A percentile compares a stretch with the other conserved stretches of the same genome.
These are phyloP conservation scores for Amphilophus citrinellus DNA, from an alignment of 2,113 vertebrate species.

Conservation along the genomic window DNA sequence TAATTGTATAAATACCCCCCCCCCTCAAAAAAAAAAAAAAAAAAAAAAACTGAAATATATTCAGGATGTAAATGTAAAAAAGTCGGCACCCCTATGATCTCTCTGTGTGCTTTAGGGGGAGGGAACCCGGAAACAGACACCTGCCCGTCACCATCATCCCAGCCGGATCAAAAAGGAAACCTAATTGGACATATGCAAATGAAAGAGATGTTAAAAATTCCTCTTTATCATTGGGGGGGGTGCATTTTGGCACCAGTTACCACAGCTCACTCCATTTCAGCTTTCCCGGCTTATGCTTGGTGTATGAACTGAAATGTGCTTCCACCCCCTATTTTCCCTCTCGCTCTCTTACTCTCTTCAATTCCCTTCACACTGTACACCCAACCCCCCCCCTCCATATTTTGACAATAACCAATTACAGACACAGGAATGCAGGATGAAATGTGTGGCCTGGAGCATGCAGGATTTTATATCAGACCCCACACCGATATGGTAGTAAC, in stretches of 20 bases:
- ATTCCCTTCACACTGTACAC: conserved; percentile 36
- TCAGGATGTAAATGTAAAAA: neutral
- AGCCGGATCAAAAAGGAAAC: conserved; percentile 41
- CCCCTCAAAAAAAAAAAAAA: rapidly evolving
- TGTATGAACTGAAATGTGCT: conserved; percentile 49
- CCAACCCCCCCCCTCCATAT: conserved; percentile 27
- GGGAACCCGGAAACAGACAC: conserved; percentile 12
- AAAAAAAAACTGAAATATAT: conserved; percentile 7
- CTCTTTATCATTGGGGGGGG: conserved; percentile 57
- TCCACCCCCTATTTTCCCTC: conserved; percentile 26
- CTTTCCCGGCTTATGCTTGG: conserved; percentile 40
- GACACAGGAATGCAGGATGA: conserved; percentile 55
- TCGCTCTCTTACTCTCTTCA: neutral
- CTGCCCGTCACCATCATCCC: conserved; percentile 16
- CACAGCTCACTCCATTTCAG: conserved; percentile 50
- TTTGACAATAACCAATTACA: conserved; percentile 66
- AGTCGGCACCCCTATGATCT: conserved; percentile 13
- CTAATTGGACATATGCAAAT: conserved; percentile 74
- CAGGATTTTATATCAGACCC: conserved; percentile 45
- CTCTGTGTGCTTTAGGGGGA: conserved; percentile 9
- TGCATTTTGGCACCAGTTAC: conserved; percentile 51
- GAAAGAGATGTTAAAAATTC: conserved; percentile 62
- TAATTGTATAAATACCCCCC: neutral
- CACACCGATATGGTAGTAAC: conserved; percentile 46
- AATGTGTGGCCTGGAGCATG: conserved; percentile 58